Evolutionary conservation across 2,113 vertebrate species (phyloP).

Genomic region (Ictalurus punctatus): DNA sequence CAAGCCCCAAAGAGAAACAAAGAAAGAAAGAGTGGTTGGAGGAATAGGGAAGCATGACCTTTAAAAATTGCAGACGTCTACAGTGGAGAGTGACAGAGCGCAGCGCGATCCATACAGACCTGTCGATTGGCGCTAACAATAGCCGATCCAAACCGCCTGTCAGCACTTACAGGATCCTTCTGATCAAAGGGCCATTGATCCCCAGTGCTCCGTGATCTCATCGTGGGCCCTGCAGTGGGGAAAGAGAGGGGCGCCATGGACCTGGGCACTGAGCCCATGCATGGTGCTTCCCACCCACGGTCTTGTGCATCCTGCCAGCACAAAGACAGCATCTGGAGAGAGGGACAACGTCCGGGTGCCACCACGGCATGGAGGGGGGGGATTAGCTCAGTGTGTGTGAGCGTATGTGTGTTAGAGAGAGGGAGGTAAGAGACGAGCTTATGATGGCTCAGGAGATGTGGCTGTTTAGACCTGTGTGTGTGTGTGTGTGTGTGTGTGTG

Average conservation of each 20-base stretch:
- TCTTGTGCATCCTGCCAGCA: constrained; percentile 47
- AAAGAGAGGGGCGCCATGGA: constrained; percentile 45
- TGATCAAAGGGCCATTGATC: constrained; percentile 83
- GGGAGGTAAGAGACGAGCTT: constrained; percentile 15
- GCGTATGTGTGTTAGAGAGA: constrained; percentile 35
- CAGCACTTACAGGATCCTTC: constrained; percentile 73
- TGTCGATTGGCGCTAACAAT: constrained; percentile 85
- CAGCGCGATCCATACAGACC: constrained; percentile 76
- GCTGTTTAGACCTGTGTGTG: constrained; percentile 50
- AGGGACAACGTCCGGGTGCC: constrained; percentile 36
- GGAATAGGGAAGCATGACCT: constrained; percentile 76
- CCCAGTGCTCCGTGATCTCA: constrained; percentile 68
- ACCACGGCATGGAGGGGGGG: constrained; percentile 38
- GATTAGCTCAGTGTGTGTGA: constrained; percentile 32
- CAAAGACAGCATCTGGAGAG: constrained; percentile 52
- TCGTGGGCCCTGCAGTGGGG: constrained; percentile 46
- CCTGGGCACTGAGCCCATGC: constrained; percentile 42
- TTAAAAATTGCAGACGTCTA: constrained; percentile 83
- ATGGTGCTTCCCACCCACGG: constrained; percentile 38
- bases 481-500: constrained; percentile 25
- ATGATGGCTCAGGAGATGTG: constrained; percentile 9
- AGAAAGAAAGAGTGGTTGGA: constrained; percentile 33
- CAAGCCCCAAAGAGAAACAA: constrained; percentile 15
- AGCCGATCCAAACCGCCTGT: constrained; percentile 79
- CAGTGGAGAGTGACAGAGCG: constrained; percentile 74